These are phyloP conservation scores for Vesta saturnalis DNA, from an alignment of 2,888 invertebrate genomes.

Conservation along the genomic window DNA sequence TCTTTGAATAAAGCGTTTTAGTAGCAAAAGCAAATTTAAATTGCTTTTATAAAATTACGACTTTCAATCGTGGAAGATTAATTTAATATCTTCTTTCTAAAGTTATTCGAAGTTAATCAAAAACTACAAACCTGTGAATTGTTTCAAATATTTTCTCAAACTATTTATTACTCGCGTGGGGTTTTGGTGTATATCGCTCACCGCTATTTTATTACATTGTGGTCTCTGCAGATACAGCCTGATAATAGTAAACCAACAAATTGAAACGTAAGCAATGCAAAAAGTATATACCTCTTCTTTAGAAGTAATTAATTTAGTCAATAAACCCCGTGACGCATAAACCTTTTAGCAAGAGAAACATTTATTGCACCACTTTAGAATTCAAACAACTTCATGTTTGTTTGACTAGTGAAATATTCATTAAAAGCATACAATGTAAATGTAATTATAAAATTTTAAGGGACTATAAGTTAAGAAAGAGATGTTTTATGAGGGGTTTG, in stretches of 20 bases:
- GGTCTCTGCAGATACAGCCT: constrained; percentile 18
- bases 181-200: constrained; percentile 16
- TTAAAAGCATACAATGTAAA: no score
- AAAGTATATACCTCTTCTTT: neutral
- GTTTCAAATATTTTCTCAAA: constrained; percentile 10
- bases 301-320: constrained; percentile 1
- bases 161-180: constrained; percentile 22
- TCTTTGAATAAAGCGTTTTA: neutral
- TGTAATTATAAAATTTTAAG: no score
- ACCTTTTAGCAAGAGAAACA: neutral
- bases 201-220: constrained; percentile 22
- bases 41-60: neutral
- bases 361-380: neutral
- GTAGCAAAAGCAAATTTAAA: neutral
- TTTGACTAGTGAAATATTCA: neutral
- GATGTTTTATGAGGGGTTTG: no score
- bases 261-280: constrained; percentile 14
- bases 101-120: neutral
- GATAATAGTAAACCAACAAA: constrained; percentile 10
- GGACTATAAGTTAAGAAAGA: no score
- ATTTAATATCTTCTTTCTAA: neutral
- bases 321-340: neutral
- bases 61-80: neutral
- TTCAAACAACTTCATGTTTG: neutral
- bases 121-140: constrained; percentile 11